These are phyloP conservation scores for Catagonus wagneri DNA, from an alignment of 2,113 vertebrate genomes.

Conservation along the genomic window DNA sequence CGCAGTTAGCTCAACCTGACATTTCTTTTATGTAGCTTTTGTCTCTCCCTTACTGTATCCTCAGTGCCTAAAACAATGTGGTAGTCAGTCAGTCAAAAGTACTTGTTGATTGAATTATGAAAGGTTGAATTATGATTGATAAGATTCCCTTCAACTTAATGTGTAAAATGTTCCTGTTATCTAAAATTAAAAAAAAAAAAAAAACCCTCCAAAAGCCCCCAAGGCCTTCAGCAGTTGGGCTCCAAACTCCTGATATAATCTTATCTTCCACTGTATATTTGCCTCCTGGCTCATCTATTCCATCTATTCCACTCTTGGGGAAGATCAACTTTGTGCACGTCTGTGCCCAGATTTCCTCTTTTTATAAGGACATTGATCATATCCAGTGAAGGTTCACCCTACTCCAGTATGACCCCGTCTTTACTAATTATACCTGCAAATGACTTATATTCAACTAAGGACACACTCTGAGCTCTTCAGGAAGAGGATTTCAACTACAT, in stretches of 20 bases:
- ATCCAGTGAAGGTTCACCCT: background rate
- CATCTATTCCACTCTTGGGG: background rate
- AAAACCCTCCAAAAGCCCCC: background rate
- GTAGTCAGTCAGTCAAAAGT: background rate
- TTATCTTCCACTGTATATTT: background rate
- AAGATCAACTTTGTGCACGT: background rate
- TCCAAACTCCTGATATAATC: background rate
- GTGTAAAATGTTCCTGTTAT: background rate
- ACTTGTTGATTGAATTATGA: constrained; percentile 43
- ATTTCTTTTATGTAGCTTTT: background rate
- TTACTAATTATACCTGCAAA: background rate
- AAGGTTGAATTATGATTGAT: background rate
- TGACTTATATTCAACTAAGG: background rate
- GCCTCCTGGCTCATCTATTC: background rate
- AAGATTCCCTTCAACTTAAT: constrained; percentile 11
- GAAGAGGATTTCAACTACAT: background rate
- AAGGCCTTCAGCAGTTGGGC: background rate
- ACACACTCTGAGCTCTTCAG: background rate
- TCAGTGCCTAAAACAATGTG: background rate
- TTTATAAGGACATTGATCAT: background rate
- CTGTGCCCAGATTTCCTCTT: background rate
- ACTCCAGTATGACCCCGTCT: background rate
- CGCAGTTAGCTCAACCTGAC: background rate
- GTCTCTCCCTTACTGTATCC: background rate
- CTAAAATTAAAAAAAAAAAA: background rate